A percentile compares a stretch with the other conserved stretches of the same genome.
These are phyloP conservation scores for Actias luna DNA, from an alignment of 2,888 invertebrate species.

Conservation along the genomic window DNA sequence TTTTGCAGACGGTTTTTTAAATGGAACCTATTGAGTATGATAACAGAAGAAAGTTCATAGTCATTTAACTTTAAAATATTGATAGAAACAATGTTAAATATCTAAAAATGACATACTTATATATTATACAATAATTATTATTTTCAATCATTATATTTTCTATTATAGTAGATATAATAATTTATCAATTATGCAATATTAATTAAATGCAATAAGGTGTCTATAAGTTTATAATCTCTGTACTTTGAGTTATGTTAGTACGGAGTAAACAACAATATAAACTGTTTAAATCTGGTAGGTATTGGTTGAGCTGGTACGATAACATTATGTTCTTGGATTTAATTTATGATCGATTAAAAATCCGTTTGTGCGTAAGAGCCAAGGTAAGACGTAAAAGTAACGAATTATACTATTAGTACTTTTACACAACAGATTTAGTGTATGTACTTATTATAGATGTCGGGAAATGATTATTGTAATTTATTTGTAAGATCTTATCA, in stretches of 20 bases:
- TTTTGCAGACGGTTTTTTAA: too few relatives aligned
- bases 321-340: slow-evolving; percentile 33
- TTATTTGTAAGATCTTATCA: not conserved
- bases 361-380: slow-evolving; percentile 30
- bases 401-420: not conserved
- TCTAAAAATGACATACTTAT: too few relatives aligned
- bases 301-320: slow-evolving; percentile 27
- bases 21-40: too few relatives aligned
- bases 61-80: too few relatives aligned
- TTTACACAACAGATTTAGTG: not conserved
- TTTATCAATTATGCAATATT: not conserved
- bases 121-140: too few relatives aligned
- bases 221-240: slow-evolving; percentile 34
- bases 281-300: slow-evolving; percentile 14
- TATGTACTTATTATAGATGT: not conserved
- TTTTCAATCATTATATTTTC: too few relatives aligned
- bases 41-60: too few relatives aligned
- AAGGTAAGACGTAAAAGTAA: not conserved
- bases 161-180: not conserved
- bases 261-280: slow-evolving; percentile 29
- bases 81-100: too few relatives aligned
- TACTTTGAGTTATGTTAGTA: slow-evolving; percentile 33
- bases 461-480: not conserved
- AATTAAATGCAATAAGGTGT: slow-evolving; percentile 21
- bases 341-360: slow-evolving; percentile 52